Evolutionary conservation across 2,797 vertebrate genomes (phyloP).

Genomic region (Emydoidea blandingii): DNA sequence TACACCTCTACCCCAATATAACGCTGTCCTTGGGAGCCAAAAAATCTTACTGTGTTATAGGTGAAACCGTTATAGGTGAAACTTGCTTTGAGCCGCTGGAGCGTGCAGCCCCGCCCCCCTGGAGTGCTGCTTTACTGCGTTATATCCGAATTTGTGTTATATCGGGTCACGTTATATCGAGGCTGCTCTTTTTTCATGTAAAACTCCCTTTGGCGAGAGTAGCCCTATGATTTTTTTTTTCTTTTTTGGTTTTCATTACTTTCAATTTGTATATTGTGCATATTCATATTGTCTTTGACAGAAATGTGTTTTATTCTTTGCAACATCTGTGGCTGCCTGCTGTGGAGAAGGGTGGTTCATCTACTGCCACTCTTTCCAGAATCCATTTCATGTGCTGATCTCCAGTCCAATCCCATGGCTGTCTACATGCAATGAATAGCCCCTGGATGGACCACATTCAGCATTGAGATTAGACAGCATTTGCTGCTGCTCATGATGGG

Average conservation of each 20-base stretch:
- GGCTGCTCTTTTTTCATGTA: neutral
- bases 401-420: neutral
- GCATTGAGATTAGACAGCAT: neutral
- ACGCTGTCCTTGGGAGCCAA: too few species aligned
- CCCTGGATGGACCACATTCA: neutral
- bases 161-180: too few species aligned
- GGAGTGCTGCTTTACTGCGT: too few species aligned
- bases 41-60: too few species aligned
- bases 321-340: neutral
- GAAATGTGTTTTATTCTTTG: neutral
- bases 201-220: neutral
- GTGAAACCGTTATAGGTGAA: too few species aligned
- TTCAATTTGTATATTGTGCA: neutral
- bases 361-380: neutral
- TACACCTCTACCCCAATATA: neutral
- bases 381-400: neutral
- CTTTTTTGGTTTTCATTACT: constrained; percentile 9
- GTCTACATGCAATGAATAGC: neutral
- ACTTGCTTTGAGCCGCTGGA: too few species aligned
- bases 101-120: too few species aligned
- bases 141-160: too few species aligned
- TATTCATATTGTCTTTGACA: neutral
- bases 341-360: neutral
- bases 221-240: neutral
- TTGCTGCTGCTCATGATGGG: neutral